Percentiles rank a stretch among this genome's conserved stretches.
Evolutionary conservation across 2,113 vertebrate genomes (phyloP).

Genomic region (Callocephalon fimbriatum): DNA sequence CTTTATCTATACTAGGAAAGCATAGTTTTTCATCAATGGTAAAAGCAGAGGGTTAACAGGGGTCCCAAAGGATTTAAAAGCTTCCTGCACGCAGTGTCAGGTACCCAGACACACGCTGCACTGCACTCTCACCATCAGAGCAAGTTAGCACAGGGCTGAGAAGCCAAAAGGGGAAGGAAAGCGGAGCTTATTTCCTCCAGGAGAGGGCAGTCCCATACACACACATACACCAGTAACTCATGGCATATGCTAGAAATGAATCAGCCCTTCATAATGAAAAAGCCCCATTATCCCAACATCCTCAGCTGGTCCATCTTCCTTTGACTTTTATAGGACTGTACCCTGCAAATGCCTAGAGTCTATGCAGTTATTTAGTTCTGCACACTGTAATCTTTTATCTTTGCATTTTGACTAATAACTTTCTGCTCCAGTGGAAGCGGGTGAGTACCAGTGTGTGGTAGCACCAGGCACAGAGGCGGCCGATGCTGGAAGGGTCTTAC

Average conservation of each 20-base stretch:
- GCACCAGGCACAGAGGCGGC: rapidly evolving
- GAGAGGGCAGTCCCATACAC: conserved; percentile 16
- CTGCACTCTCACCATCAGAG: background rate
- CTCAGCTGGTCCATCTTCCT: background rate
- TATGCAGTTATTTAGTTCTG: background rate
- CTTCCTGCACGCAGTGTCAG: background rate
- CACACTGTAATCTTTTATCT: background rate
- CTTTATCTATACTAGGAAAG: background rate
- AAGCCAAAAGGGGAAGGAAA: background rate
- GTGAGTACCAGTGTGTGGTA: rapidly evolving
- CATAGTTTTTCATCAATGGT: rapidly evolving
- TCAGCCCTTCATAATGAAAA: background rate
- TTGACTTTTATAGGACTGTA: background rate
- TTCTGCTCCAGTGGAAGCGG: background rate
- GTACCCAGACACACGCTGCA: rapidly evolving
- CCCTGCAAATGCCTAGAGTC: background rate
- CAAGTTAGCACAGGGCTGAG: background rate
- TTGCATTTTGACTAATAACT: background rate
- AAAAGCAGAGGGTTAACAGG: background rate
- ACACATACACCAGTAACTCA: background rate
- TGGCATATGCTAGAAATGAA: background rate
- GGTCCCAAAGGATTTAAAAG: background rate
- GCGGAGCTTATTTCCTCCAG: background rate
- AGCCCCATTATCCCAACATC: background rate
- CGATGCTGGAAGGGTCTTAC: rapidly evolving